Conservation (phyloP, 1,140 invertebrate genomes). For the Paraescarpia echinospica region DNA sequence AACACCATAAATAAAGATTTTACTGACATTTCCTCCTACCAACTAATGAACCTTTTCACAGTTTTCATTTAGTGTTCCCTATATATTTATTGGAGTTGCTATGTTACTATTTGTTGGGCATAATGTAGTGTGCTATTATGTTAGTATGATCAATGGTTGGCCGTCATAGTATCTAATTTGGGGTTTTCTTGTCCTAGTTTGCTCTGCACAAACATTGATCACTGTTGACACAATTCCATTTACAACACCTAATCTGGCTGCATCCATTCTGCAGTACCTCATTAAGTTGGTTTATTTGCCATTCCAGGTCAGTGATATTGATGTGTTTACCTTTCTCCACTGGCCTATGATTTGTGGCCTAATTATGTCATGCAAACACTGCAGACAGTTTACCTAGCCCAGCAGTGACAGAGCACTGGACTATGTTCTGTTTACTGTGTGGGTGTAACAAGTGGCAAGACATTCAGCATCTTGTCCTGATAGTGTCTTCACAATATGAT, state of each 20-base stretch:
- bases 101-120: background rate
- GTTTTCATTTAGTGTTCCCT: too few relatives aligned
- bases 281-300: background rate
- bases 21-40: too few relatives aligned
- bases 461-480: background rate
- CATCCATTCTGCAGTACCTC: too few relatives aligned
- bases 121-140: background rate
- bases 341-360: background rate
- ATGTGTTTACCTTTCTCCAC: background rate
- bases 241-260: background rate
- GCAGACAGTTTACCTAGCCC: background rate
- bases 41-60: too few relatives aligned
- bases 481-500: background rate
- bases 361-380: background rate
- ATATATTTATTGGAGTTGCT: too few relatives aligned
- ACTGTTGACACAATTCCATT: background rate
- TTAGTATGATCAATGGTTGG: background rate
- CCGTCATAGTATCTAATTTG: background rate
- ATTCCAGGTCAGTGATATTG: background rate
- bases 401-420: background rate
- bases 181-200: background rate
- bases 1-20: too few relatives aligned
- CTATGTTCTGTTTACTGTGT: background rate
- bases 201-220: background rate
- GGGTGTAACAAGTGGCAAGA: background rate